Evolutionary conservation across 2,888 invertebrate genomes (phyloP), one percentile per base, ranked within the genome.

Genomic region (Dynastes maya): DNA sequence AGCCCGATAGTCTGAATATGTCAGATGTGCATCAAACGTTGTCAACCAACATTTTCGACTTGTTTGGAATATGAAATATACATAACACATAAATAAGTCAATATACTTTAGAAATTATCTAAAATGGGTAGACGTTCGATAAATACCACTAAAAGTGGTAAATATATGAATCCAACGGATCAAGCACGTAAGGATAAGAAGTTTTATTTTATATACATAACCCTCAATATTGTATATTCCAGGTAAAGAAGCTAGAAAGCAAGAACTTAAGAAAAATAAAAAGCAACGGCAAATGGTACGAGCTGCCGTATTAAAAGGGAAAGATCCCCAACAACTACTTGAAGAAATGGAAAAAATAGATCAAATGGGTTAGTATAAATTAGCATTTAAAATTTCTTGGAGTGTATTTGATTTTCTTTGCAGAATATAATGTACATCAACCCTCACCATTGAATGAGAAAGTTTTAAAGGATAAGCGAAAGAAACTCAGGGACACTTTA

Each of bases 161-260:
- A 98, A 93, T 98, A 97, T 86, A 99, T 99, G 98, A 99, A 99
- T 90, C 99, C 99, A 58, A 99, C 99, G 4, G 99, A 99, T 89
- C 98, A 98, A 94, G 98, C 98, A 80, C 92, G 98, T 97, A 93
- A 95, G 97, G 95, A 78, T 27, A 61, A 45, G 45, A 45, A 45
- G 2, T 45, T 53, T 55, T 71, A 74, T 72, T 76, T 27, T 27
- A 72, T 45, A 45, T 8, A 65, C 45, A 70, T 78, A 78, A 80
- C 80, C 71, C 71, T 13, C 61, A 68, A 49, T 68, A 83, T 77
- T 80, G 76, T 70, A 76, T 82, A 81, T 85, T 81, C 70, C 85
- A 97, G 97, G 98, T 86, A 99, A 99, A 89, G 98, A 98, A 89
- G 98, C 98, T 13, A 92, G 98, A 76, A 98, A 98, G 88, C 97